Evolutionary conservation across 1,140 invertebrate species (phyloP), one percentile per base, ranked within the genome.

Genomic region (Drosophila repletoides): DNA sequence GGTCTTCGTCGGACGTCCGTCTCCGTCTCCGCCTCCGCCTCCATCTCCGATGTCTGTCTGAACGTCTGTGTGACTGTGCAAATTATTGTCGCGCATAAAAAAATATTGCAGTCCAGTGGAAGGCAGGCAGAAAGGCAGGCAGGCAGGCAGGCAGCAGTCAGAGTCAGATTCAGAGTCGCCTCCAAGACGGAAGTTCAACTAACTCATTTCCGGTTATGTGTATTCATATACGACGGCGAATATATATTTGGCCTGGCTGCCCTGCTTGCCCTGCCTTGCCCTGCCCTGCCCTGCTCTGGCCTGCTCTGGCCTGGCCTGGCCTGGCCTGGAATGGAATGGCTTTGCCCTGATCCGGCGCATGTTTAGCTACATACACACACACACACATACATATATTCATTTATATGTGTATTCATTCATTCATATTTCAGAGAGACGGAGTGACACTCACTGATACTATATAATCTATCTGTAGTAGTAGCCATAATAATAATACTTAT

Each of bases 181-280:
- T 64, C 71, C 48, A 79, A 77, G 73, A 75, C 84, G 84, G 83
- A 88, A 88, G 84, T 88, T 88, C 77, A 88, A 88, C 81, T 87
- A 87, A 87, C 84, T 88, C 83, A 88, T 88, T 88, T 88, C 83
- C 84, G 84, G 76, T 88, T 83, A 72, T 80, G 76, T 76, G 55
- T 55, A 29, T 41, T 14, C 26, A 52, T 43, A 21, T 59, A 38
- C 53, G 36, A 49, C 40, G 28, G 58, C 68, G 45, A 65, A 38
- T 61, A 56, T 58, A 45, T 75, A 63, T 64, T 76, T 66, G 58
- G 61, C 60, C 41, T 71, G 67, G 40, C 61, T n/a, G n/a, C n/a
- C n/a, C n/a, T n/a, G n/a, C 26, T 10, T 26, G 12, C 31, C 31
- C 21, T 24, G 14, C 21, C n/a, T 26, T 24, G n/a, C n/a, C n/a